Conservation (phyloP, 2,888 invertebrate species). For the Drosophila anceps region DNA sequence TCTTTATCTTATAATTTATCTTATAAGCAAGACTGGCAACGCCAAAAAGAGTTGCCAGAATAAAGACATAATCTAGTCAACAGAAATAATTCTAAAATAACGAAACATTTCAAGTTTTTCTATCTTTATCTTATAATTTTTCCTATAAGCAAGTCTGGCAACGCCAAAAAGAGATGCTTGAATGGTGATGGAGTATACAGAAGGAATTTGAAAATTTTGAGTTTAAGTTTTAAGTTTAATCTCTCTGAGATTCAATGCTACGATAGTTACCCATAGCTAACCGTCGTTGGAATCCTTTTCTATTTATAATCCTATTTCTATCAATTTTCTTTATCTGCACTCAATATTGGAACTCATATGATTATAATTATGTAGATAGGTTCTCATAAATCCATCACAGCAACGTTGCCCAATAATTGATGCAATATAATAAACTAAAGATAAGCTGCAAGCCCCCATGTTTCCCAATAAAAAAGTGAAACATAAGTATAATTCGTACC, state of each 20-base stretch:
- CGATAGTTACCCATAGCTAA: too few relatives aligned
- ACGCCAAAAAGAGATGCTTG: neutral
- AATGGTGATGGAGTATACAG: neutral
- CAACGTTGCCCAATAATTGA: conserved; percentile 6
- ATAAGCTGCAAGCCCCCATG: conserved; percentile 17
- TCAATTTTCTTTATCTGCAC: too few relatives aligned
- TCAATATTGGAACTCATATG: neutral
- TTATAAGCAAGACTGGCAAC: neutral
- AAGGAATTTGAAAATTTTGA: too few relatives aligned
- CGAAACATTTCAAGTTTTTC: neutral
- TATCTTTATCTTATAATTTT: too few relatives aligned
- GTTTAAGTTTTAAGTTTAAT: too few relatives aligned
- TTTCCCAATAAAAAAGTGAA: conserved; percentile 13
- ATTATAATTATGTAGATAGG: neutral
- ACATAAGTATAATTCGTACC: conserved; percentile 9
- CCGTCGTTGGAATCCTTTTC: too few relatives aligned
- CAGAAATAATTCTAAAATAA: neutral
- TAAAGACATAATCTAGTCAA: neutral
- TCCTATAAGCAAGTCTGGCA: neutral
- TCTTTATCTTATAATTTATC: too few relatives aligned
- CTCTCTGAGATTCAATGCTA: too few relatives aligned
- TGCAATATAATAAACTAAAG: conserved; percentile 15
- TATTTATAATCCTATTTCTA: too few relatives aligned
- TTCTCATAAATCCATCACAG: neutral
- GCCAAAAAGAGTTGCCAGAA: neutral